Conservation (phyloP, 2,888 invertebrate species). For the Meteorus colon region DNA sequence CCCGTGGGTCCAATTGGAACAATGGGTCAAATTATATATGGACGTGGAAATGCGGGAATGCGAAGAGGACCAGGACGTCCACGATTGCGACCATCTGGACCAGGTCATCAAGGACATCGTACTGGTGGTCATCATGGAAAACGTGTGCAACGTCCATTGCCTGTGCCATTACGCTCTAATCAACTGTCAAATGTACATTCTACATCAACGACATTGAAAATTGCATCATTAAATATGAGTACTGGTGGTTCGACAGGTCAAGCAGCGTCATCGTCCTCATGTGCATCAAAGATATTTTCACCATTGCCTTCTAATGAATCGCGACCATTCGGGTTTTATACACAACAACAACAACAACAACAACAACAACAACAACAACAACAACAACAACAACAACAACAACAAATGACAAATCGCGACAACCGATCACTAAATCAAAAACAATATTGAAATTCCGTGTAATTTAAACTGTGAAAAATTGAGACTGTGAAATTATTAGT, state of each 20-base stretch:
- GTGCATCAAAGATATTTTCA: slow-evolving; percentile 49
- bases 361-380: slow-evolving; percentile 28
- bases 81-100: slow-evolving; percentile 79
- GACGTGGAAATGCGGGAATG: slow-evolving; percentile 58
- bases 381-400: slow-evolving; percentile 35
- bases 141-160: slow-evolving; percentile 65
- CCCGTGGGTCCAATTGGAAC: slow-evolving; percentile 61
- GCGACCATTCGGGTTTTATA: slow-evolving; percentile 70
- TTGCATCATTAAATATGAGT: slow-evolving; percentile 10
- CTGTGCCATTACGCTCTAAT: slow-evolving; percentile 68
- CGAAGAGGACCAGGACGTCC: slow-evolving; percentile 82
- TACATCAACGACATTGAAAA: slow-evolving; percentile 52
- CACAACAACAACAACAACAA: slow-evolving; percentile 57
- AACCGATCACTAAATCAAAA: slow-evolving; percentile 51
- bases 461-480: slow-evolving; percentile 17
- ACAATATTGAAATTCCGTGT: slow-evolving; percentile 35
- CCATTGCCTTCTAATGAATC: slow-evolving; percentile 46
- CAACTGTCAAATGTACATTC: slow-evolving; percentile 54
- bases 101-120: slow-evolving; percentile 79
- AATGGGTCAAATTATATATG: slow-evolving; percentile 53
- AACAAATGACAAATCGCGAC: slow-evolving; percentile 48
- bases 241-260: slow-evolving; percentile 5
- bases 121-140: slow-evolving; percentile 65
- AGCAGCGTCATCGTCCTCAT: slow-evolving; percentile 49
- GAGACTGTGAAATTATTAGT: background rate